phyloP scores from a whole-genome alignment of 1,140 invertebrate species.

The Stenopsyche tienmushanensis region DNA sequence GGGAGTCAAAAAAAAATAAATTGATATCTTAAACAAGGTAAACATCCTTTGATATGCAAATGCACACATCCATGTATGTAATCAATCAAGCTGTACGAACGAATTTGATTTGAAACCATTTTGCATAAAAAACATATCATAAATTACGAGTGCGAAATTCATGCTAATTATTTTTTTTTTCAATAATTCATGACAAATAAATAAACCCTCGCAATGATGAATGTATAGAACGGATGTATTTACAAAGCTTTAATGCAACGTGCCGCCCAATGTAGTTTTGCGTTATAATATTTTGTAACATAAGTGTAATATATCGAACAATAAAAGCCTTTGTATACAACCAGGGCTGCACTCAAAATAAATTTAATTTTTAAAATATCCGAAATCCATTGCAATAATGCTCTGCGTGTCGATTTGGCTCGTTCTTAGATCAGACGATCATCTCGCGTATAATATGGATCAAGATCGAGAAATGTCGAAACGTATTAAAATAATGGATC shows the following conservation, averaged over 20 bases:
- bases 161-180: constrained; percentile 13
- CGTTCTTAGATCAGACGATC: background rate
- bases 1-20: too few relatives aligned
- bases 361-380: background rate
- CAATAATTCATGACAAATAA: constrained; percentile 6
- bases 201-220: too few relatives aligned
- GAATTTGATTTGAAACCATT: background rate
- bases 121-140: background rate
- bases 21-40: too few relatives aligned
- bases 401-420: too few relatives aligned
- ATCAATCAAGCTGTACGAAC: too few relatives aligned
- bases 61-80: too few relatives aligned
- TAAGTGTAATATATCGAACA: constrained; percentile 38
- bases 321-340: constrained; percentile 33
- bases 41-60: too few relatives aligned
- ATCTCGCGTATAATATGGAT: background rate
- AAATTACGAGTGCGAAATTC: background rate
- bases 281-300: constrained; percentile 37
- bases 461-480: background rate
- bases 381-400: too few relatives aligned
- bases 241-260: constrained; percentile 15
- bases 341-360: constrained; percentile 12
- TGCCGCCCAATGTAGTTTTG: constrained; percentile 35
- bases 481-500: too few relatives aligned
- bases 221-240: background rate